Evolutionary conservation across 2,113 vertebrate species (phyloP), one percentile per base, ranked within the genome.

Genomic region (Chelonoidis abingdonii): DNA sequence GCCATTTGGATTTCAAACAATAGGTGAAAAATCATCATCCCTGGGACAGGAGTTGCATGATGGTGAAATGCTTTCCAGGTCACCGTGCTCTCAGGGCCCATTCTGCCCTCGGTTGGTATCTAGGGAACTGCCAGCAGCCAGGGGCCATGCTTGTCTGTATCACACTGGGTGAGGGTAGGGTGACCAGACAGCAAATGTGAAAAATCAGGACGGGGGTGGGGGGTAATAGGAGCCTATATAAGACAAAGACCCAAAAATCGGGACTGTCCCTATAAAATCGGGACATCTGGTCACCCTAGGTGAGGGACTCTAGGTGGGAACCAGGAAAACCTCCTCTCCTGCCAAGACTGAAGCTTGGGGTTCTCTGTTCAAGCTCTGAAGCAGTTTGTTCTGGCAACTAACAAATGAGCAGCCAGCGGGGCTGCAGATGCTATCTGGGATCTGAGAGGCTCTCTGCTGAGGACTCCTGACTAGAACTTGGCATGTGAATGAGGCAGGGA

Each of bases 311-410:
- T 69, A 47, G 14, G 41, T 10, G 31, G 85, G 83, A 29, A 81
- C 27, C 16, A 0, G 4, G 52, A 4, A 69, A 8, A 79, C 8
- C 35, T 84, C 31, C 35, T 76, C 72, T 44, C 47, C 49, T 78
- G 65, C 84, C 57, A 56, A 76, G 3, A 8, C 44, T 12, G 7
- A 21, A 35, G 35, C 2, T 2, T 0, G 35, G n/a, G 22, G 38
- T 4, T 54, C 56, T 25, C 59, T 14, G 41, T 3, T 76, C 1
- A 0, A 0, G 1, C 5, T 29, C 41, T 44, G 19, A 24, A 41
- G 10, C 65, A 41, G 38, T 24, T 41, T 1, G 7, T 31, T 19
- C 8, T 75, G 22, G 10, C 44, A 44, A 21, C 16, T 4, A 69
- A n/a, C 35, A 7, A 19, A n/a, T 2, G 16, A 69, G 62, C 31